Evolutionary conservation across 2,113 vertebrate genomes (phyloP), one percentile per base, ranked within the genome.

Genomic region (Zosterops borbonicus): DNA sequence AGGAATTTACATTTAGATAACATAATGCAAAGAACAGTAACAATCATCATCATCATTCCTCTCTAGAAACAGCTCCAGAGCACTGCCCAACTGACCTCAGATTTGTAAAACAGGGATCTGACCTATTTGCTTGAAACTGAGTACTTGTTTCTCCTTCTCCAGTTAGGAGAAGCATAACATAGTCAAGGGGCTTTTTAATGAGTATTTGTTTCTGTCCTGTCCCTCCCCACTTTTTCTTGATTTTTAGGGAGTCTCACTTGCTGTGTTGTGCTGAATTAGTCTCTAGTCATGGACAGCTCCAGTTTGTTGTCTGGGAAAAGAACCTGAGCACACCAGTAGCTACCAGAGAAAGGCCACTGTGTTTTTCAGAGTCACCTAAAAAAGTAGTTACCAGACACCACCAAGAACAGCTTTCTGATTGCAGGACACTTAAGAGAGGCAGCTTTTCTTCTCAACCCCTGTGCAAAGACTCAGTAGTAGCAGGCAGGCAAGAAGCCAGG

Each of bases 1-100:
- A 74, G 42, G 64, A 88, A 94, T 92, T 94, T 92, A 80, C 64
- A 81, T 90, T 93, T 90, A 87, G 56, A 77, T 81, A 90, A 62
- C 44, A 39, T 47, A 76, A 95, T 37, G 73, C 68, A 86, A 85
- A 86, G 71, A 86, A 69, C 62, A 83, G 42, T 73, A 89, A 78
- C 29, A 83, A 85, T 6, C 47, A 55, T 77, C 79, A 90, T 56
- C 56, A 13, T 21, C 46, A 39, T 86, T 22, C 27, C 14, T 39
- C 16, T 6, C 35, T 63, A 41, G 9, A 27, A 83, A 63, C 13
- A 77, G 50, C 47, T 94, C 46, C 37, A 69, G 29, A 59, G 56
- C 41, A 60, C 67, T 87, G 83, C 59, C 50, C 63, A 56, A 9
- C 21, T 92, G 70, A 88, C 63, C 71, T 86, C 47, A 77, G 76